Conservation (phyloP, 2,888 invertebrate genomes). For the Eilema depressum region DNA sequence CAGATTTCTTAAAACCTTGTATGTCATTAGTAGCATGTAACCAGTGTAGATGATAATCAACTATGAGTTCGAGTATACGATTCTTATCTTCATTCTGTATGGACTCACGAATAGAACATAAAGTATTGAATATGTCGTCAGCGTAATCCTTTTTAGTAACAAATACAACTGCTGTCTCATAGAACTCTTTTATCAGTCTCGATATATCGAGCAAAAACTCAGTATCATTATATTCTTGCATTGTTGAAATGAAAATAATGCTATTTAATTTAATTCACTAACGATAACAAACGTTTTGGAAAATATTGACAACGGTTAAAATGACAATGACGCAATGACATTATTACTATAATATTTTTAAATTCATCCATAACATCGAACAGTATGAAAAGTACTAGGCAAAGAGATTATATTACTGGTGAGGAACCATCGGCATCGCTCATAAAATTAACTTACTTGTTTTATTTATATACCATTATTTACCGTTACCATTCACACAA, state of each 20-base stretch:
- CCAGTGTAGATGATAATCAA: conserved; percentile 79
- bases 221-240: conserved; percentile 48
- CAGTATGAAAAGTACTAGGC: neutral
- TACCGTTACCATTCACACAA: too few species aligned
- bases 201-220: conserved; percentile 73
- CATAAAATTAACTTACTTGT: too few species aligned
- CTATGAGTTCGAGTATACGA: conserved; percentile 66
- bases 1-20: conserved; percentile 63
- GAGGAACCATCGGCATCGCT: neutral
- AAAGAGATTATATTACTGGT: conserved; percentile 17
- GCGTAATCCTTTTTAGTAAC: conserved; percentile 75
- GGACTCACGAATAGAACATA: conserved; percentile 68
- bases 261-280: neutral
- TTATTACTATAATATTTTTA: neutral
- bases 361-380: neutral
- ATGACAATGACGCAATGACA: neutral
- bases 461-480: too few species aligned
- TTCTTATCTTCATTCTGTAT: conserved; percentile 57
- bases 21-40: conserved; percentile 71
- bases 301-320: neutral
- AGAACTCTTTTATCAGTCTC: conserved; percentile 75
- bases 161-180: conserved; percentile 76
- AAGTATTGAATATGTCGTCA: conserved; percentile 68
- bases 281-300: too few species aligned
- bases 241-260: conserved; percentile 15